phyloP scores from a whole-genome alignment of 2,797 vertebrate species.

The Chrysocyon brachyurus region DNA sequence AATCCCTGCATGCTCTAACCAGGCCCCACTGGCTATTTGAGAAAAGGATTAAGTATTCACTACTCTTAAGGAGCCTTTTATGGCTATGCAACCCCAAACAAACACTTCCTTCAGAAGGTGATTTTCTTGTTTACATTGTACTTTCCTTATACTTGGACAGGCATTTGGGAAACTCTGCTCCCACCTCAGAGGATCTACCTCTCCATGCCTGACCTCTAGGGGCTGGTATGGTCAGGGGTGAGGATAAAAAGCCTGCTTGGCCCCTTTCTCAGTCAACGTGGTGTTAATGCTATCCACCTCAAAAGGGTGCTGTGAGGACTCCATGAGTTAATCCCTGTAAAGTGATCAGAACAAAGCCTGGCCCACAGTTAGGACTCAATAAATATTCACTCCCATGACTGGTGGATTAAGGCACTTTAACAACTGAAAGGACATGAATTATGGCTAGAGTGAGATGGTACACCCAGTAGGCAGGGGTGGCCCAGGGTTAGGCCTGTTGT shows the following conservation, averaged over 20 bases:
- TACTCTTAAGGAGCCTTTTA: not conserved
- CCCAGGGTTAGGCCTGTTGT: not conserved
- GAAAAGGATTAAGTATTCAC: not conserved
- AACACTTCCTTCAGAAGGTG: not conserved
- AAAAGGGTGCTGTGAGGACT: not conserved
- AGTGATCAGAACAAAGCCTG: not conserved
- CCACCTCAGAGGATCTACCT: not conserved
- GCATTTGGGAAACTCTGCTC: not conserved
- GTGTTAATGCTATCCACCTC: not conserved
- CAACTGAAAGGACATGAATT: not conserved
- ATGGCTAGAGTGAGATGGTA: not conserved
- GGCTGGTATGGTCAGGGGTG: accelerated
- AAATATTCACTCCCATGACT: not conserved
- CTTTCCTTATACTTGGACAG: not conserved
- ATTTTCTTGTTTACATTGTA: not conserved
- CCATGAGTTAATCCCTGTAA: accelerated
- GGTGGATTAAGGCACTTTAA: not conserved
- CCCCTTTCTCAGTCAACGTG: not conserved
- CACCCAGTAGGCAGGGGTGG: accelerated
- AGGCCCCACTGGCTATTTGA: not conserved
- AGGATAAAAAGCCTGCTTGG: not conserved
- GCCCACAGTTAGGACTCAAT: not conserved
- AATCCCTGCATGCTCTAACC: not conserved
- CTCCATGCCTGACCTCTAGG: not conserved
- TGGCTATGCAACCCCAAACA: not conserved